phyloP scores from a whole-genome alignment of 2,113 vertebrate species.

The Clarias gariepinus region DNA sequence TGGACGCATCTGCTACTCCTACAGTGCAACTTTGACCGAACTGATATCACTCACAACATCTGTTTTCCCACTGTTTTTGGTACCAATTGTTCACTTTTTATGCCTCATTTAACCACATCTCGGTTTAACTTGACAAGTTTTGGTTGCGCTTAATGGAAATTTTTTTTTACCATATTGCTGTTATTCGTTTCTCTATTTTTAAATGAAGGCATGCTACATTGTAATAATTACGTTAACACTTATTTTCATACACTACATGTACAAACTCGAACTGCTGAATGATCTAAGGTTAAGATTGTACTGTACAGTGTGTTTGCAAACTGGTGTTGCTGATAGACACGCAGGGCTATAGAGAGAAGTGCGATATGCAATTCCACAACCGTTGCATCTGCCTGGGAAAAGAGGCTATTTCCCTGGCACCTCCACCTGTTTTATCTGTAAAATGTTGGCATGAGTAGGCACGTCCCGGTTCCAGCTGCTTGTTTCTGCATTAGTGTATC shows the following conservation, averaged over 20 bases:
- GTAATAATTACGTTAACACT: too few relatives aligned
- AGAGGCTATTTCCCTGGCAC: background rate
- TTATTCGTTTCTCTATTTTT: background rate
- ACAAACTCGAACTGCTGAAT: background rate
- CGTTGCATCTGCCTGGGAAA: background rate
- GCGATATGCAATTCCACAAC: conserved; percentile 41
- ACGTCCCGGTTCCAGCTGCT: background rate
- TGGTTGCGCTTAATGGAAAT: background rate
- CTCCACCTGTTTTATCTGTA: background rate
- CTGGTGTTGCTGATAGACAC: background rate
- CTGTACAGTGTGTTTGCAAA: background rate
- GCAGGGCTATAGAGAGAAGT: conserved; percentile 5
- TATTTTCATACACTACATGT: background rate
- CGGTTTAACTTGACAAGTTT: background rate
- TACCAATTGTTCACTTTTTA: background rate
- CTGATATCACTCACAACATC: background rate
- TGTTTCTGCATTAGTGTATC: background rate
- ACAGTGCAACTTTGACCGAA: background rate
- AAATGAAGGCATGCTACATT: background rate
- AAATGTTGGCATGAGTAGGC: background rate
- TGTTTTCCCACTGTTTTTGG: background rate
- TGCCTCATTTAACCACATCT: background rate
- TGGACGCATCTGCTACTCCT: background rate
- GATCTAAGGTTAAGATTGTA: background rate
- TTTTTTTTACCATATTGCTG: background rate